These are phyloP conservation scores for Porites cylindrica DNA, from an alignment of 92 coral and sea anemone species.

Conservation along the genomic window DNA sequence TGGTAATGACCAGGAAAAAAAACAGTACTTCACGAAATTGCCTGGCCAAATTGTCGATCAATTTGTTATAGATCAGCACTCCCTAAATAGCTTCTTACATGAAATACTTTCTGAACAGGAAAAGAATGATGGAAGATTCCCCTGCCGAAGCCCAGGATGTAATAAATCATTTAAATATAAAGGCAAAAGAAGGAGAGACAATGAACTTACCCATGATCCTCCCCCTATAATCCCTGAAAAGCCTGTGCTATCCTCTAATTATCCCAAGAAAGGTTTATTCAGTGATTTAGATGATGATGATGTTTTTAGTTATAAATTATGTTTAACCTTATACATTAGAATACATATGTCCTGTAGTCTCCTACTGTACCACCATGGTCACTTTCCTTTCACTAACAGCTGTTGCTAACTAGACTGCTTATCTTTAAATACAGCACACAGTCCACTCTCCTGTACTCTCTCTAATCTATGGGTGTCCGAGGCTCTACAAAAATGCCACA, in stretches of 20 bases:
- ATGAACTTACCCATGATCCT: constrained; percentile 69
- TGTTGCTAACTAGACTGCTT: too few species aligned
- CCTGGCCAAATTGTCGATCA: constrained; percentile 49
- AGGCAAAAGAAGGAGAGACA: constrained; percentile 68
- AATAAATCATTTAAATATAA: constrained; percentile 69
- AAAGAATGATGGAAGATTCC: constrained; percentile 55
- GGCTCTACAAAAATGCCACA: too few species aligned
- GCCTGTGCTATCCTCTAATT: constrained; percentile 40
- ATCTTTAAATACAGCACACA: too few species aligned
- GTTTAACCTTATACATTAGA: too few species aligned
- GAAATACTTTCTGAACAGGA: constrained; percentile 12
- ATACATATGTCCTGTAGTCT: too few species aligned
- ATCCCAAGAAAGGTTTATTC: constrained; percentile 34
- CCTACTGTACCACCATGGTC: not conserved
- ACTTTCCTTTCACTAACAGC: too few species aligned
- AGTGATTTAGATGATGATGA: constrained; percentile 28
- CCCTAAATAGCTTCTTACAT: constrained; percentile 37
- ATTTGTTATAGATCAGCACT: constrained; percentile 53
- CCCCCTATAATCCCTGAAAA: constrained; percentile 46
- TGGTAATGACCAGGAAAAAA: constrained; percentile 53
- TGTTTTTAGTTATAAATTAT: not conserved
- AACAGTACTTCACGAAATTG: constrained; percentile 45
- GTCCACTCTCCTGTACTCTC: too few species aligned
- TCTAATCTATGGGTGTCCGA: too few species aligned
- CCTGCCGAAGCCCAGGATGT: constrained; percentile 67